Conservation (phyloP, 2,888 invertebrate genomes). For the Drosophila koepferae region DNA sequence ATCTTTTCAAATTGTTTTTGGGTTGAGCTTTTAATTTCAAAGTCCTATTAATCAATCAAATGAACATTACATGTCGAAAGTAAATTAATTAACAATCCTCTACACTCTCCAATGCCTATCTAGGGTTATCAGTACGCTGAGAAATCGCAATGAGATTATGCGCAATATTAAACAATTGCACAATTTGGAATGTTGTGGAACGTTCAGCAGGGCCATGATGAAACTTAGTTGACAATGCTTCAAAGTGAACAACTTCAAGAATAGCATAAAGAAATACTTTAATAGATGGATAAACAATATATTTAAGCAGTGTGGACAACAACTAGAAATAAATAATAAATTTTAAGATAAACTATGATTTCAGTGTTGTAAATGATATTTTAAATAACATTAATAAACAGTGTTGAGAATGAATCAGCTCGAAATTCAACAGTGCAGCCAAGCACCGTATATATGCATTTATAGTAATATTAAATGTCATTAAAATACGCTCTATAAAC, state of each 20-base stretch:
- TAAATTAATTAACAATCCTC: not conserved
- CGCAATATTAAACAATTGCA: not conserved
- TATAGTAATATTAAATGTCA: not conserved
- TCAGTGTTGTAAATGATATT: not conserved
- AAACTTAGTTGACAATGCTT: not conserved
- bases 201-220: not conserved
- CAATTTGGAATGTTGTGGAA: not conserved
- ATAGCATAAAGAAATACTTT: not conserved
- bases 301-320: not conserved
- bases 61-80: not conserved
- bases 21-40: no score
- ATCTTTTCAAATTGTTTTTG: no score
- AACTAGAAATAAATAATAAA: no score
- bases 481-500: not conserved
- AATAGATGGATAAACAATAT: not conserved
- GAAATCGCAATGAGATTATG: slow-evolving; percentile 4
- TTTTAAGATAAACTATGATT: no score
- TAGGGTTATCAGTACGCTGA: slow-evolving; percentile 34
- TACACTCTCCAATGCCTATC: slow-evolving; percentile 2
- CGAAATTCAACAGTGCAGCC: no score
- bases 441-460: not conserved
- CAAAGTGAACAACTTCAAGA: not conserved
- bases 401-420: not conserved
- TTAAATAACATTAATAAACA: not conserved
- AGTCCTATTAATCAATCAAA: not conserved